Evolutionary conservation across 2,888 invertebrate genomes (phyloP).

Genomic region (Habrosyne pyritoides): DNA sequence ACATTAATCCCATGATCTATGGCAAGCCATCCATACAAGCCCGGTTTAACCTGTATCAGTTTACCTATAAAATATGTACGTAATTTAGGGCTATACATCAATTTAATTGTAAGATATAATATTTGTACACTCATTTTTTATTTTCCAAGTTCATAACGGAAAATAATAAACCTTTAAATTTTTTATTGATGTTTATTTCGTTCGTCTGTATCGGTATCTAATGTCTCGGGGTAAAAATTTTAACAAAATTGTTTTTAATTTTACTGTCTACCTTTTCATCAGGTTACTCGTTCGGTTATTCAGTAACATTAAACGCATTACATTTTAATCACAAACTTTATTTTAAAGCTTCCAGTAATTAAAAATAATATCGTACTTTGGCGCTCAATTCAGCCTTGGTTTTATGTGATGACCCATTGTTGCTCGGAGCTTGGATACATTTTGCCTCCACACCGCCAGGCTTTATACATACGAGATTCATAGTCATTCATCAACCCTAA

Average conservation of each 20-base stretch:
- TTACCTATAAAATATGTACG: constrained; percentile 8
- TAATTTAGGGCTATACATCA: background rate
- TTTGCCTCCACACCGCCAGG: constrained; percentile 21
- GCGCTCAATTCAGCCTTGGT: constrained; percentile 31
- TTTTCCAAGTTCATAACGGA: no score
- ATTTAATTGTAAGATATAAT: no score
- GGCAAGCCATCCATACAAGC: constrained; percentile 17
- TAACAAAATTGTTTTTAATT: no score
- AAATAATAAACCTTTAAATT: no score
- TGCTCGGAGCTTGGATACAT: constrained; percentile 34
- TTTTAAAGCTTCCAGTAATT: constrained; percentile 20
- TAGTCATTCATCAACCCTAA: constrained; percentile 40
- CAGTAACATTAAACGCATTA: background rate
- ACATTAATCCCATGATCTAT: constrained; percentile 48
- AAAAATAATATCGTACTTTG: constrained; percentile 35
- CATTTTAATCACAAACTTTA: constrained; percentile 18
- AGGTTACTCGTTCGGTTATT: background rate
- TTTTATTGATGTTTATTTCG: no score
- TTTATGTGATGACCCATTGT: constrained; percentile 42
- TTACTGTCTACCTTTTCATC: no score
- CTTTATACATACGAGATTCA: constrained; percentile 26
- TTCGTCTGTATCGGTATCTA: no score
- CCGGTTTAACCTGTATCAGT: background rate
- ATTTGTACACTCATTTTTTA: no score
- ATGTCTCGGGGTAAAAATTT: no score